Evolutionary conservation across 2,113 vertebrate genomes (phyloP).

Genomic region (Rynchops niger): DNA sequence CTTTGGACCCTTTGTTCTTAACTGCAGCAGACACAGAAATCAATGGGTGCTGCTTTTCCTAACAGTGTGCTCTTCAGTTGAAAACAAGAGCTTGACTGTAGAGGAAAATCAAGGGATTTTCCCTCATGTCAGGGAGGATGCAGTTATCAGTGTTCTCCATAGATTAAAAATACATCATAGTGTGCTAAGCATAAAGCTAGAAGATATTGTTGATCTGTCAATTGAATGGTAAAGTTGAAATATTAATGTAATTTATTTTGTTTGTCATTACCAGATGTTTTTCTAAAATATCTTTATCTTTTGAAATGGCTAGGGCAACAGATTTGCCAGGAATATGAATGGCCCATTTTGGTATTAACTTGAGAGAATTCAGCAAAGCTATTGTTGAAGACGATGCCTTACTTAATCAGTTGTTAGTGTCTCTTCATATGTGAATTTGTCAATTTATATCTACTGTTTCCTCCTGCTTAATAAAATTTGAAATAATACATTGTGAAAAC

Average conservation of each 20-base stretch:
- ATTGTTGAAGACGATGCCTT: background rate
- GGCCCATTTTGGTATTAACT: background rate
- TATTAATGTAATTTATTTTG: background rate
- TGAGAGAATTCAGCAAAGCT: slow-evolving; percentile 3
- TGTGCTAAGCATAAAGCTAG: background rate
- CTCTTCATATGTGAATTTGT: background rate
- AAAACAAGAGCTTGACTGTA: background rate
- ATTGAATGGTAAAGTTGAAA: background rate
- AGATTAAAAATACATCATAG: background rate
- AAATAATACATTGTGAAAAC: background rate
- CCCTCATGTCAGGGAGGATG: fast-evolving
- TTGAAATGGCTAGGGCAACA: background rate
- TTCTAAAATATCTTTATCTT: background rate
- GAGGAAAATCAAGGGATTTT: background rate
- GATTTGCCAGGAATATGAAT: background rate
- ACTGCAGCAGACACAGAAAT: background rate
- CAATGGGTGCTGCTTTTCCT: background rate
- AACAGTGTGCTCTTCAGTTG: background rate
- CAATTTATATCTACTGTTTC: background rate
- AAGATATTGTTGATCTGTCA: background rate
- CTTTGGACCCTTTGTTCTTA: background rate
- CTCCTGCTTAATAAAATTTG: background rate
- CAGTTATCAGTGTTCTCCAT: background rate
- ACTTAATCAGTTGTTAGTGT: background rate
- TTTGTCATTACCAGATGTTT: background rate